Evolutionary conservation across 2,113 vertebrate genomes (phyloP), one percentile per base, ranked within the genome.

Genomic region (Percopsis transmontana): DNA sequence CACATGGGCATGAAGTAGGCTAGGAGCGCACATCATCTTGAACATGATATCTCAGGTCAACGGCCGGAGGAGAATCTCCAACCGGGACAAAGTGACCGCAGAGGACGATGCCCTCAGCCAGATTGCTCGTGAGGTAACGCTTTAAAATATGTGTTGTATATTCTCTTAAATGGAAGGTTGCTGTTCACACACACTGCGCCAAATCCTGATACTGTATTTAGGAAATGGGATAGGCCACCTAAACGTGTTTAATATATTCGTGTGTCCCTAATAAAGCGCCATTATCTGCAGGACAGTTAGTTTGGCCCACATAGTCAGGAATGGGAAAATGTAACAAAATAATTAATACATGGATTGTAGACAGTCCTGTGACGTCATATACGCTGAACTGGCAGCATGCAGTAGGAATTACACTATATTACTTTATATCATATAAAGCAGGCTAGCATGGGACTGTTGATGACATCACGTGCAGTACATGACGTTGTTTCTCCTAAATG

Each of bases 81-180:
- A 92, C 80, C 86, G 89, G 80, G 94, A 96, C 61, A 93, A 90
- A 75, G 80, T 94, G 78, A 91, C 91, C 1, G 94, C 93, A 7
- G 94, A 97, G 87, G 95, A 95, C 80, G 93, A 95, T 77, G 92
- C 94, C 6, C 92, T 95, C 3, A 93, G 85, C 75, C 93, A 92
- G 84, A 94, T 95, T 62, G 94, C 93, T 14, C 91, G 94, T 7
- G 94, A 96, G 94, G 95, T 95, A 76, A 89, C 89, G 56, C 41
- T 15, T 27, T 3, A 48, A 18, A n/a, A 47, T 47, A 40, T 51
- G 12, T 51, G 18, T 58, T 9, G 39, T 10, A 51, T 56, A 41
- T 20, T 19, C 3, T 53, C 50, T 11, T 47, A 5, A 8, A 44
- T 12, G 10, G 7, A n/a, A 56, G 27, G 38, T 27, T 19, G 2